Percentiles rank a stretch among this genome's conserved stretches.
These are phyloP conservation scores for Tyrophagus putrescentiae DNA, from an alignment of 1,140 invertebrate species.

Conservation along the genomic window DNA sequence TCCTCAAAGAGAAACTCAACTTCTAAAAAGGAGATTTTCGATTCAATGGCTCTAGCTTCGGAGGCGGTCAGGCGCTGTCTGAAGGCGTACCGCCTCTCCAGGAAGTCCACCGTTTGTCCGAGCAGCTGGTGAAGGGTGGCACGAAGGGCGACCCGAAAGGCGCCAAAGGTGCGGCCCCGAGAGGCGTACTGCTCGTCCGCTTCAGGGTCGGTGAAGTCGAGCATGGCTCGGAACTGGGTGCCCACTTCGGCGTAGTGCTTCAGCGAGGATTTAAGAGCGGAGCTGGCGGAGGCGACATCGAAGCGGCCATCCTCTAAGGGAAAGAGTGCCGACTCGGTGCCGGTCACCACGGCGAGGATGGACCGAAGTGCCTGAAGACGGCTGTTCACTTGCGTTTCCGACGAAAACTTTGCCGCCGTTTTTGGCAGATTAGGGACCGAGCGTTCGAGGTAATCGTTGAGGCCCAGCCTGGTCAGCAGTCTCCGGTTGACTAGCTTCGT, in stretches of 20 bases:
- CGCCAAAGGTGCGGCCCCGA: conserved; percentile 2
- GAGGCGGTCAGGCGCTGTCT: not conserved
- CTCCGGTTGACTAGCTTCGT: no score
- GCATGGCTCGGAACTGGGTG: not conserved
- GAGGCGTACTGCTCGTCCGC: no score
- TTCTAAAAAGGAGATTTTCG: not conserved
- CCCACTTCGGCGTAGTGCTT: not conserved
- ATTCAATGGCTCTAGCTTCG: no score
- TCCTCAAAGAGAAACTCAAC: not conserved
- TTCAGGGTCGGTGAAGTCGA: not conserved
- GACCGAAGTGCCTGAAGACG: no score
- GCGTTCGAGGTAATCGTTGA: no score
- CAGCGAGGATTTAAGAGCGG: not conserved
- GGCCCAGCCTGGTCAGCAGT: no score
- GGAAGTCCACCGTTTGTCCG: not conserved
- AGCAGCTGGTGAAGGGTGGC: not conserved
- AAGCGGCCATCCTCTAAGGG: not conserved
- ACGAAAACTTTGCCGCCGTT: no score
- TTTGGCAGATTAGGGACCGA: no score
- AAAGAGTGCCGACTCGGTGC: not conserved
- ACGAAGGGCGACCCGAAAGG: conserved; percentile 1
- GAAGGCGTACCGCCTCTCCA: not conserved
- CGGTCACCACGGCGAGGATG: not conserved
- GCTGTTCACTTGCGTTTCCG: no score
- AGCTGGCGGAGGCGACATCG: not conserved